Base-by-base conservation (phyloP, 2,113 vertebrate species). In the Trichomycterus rosablanca region DNA sequence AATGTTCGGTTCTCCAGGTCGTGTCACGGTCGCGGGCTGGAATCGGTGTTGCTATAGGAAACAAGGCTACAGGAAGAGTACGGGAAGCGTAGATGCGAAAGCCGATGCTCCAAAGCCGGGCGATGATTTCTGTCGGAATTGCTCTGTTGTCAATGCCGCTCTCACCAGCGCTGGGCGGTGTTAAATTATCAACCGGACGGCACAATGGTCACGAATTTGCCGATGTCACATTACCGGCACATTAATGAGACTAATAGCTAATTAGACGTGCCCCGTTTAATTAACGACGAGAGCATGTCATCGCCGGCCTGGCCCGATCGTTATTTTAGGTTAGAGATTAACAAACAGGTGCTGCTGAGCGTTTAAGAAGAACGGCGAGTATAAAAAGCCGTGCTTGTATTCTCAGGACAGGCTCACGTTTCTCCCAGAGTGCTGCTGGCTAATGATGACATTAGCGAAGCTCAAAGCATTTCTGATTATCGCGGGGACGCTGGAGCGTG, bases 401-500 rank as follows among this genome's bases (percentile, higher is more conserved):
- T 43, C 59, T 6, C 7, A 46, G 35, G 40, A 28, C 37, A 3
- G 2, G 58, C 34, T 45, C 18, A n/a, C 14, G 34, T 12, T n/a
- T 48, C 12, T 44, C n/a, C 15, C 22, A 12, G 5, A 28, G 28
- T 2, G n/a, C 40, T 26, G n/a, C 8, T 10, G 20, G 49, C 54
- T 67, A 67, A 67, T 59, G 64, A 63, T 63, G 70, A 63, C 59
- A 63, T 67, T 72, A 72, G 18, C 34, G 34, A 49, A 15, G 70
- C 59, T 72, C 58, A 53, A 72, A 53, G 56, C 15, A 39, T 19
- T 63, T 58, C n/a, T 72, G 70, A 67, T 72, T 67, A 62, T 67
- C 19, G 40, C 35, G 34, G 48, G 39, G 43, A 43, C 32, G 42
- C 30, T 24, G 34, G 9, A 44, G 46, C 30, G 34, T 35, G 9